A percentile compares a stretch with the other conserved stretches of the same genome.
Evolutionary conservation across 2,888 invertebrate genomes (phyloP).

Genomic region (Hypena proboscidalis): DNA sequence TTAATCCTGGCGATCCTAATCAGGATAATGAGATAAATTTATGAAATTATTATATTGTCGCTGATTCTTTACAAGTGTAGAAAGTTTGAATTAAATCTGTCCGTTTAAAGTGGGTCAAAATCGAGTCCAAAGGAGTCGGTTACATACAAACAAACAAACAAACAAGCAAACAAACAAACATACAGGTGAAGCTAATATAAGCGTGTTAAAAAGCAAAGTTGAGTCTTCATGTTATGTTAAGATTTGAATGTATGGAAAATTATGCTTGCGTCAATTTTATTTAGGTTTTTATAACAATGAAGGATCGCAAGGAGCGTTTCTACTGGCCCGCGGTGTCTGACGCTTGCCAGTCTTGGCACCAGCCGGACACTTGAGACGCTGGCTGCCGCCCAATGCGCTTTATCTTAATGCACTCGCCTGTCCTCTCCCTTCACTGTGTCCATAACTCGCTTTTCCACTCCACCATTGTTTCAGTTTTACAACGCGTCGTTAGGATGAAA

Average conservation of each 20-base stretch:
- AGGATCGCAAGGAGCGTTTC: slow-evolving; percentile 17
- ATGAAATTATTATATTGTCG: too few relatives aligned
- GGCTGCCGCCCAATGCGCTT: slow-evolving; percentile 77
- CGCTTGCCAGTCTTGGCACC: slow-evolving; percentile 63
- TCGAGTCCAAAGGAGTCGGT: too few relatives aligned
- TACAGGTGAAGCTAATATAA: too few relatives aligned
- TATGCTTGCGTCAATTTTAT: slow-evolving; percentile 11
- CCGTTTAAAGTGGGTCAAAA: too few relatives aligned
- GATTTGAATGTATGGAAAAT: neutral
- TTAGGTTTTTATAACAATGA: slow-evolving; percentile 11
- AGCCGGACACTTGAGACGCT: slow-evolving; percentile 77
- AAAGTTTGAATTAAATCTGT: too few relatives aligned
- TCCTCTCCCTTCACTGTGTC: slow-evolving; percentile 66
- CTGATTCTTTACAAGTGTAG: too few relatives aligned
- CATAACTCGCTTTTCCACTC: slow-evolving; percentile 73
- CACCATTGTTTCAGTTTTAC: slow-evolving; percentile 66
- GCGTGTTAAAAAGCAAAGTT: slow-evolving; percentile 14
- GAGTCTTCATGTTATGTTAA: neutral
- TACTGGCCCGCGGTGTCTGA: slow-evolving; percentile 42
- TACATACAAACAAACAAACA: too few relatives aligned
- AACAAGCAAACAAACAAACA: too few relatives aligned
- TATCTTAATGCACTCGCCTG: slow-evolving; percentile 80
- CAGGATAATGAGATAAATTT: too few relatives aligned
- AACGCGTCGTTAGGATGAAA: slow-evolving; percentile 55
- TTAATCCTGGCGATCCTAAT: too few relatives aligned